A percentile compares a stretch with the other conserved stretches of the same genome.
These are phyloP conservation scores for Daktulosphaira vitifoliae DNA, from an alignment of 1,140 invertebrate species.

Conservation along the genomic window DNA sequence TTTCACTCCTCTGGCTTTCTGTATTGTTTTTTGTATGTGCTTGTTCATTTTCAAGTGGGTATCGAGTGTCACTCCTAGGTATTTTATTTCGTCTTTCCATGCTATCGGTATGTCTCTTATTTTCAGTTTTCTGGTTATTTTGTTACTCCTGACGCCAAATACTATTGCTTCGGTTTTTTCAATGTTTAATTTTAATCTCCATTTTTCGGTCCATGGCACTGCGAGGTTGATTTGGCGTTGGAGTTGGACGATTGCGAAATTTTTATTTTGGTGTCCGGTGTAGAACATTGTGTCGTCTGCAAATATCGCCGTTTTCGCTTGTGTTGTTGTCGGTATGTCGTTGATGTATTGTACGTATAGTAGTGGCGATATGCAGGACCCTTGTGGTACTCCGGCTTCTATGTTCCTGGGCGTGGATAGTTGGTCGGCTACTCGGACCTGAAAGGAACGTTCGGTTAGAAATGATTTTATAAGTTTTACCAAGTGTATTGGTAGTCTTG, in stretches of 20 bases:
- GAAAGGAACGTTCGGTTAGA: neutral
- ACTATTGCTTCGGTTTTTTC: neutral
- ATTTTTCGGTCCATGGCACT: neutral
- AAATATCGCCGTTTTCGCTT: neutral
- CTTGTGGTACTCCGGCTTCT: constrained; percentile 13
- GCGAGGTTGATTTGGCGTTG: neutral
- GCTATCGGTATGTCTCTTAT: neutral
- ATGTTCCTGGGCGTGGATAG: neutral
- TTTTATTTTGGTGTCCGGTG: neutral
- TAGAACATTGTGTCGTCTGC: constrained; percentile 6
- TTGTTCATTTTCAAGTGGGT: neutral
- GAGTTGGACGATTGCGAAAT: neutral
- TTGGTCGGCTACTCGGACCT: neutral
- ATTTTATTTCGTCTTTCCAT: neutral
- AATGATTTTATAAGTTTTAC: constrained; percentile 7
- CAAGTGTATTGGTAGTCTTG: neutral
- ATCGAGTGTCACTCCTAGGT: neutral
- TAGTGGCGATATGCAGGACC: neutral
- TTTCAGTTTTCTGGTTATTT: neutral
- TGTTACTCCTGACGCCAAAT: neutral
- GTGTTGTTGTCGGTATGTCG: neutral
- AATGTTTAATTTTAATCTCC: neutral
- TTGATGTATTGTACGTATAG: neutral
- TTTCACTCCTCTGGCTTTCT: neutral
- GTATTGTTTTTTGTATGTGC: neutral